phyloP scores from a whole-genome alignment of 2,113 vertebrate species.

The Chaetodon trifascialis region DNA sequence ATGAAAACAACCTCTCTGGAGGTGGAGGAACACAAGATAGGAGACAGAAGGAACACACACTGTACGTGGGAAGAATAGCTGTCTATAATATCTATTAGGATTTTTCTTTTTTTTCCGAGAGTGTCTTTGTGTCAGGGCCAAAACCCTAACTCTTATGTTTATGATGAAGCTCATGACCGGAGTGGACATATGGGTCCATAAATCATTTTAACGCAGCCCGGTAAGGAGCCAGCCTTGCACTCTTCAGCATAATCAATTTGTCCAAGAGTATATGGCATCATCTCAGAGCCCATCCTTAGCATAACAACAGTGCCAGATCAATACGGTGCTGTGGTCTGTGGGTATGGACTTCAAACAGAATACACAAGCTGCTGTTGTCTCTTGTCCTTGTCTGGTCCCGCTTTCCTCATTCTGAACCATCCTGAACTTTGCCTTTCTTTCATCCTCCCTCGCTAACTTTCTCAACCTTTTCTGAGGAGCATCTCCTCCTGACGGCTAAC shows the following conservation, averaged over 20 bases:
- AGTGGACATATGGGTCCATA: slow-evolving; percentile 59
- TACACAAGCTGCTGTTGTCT: slow-evolving; percentile 30
- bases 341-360: slow-evolving; percentile 55
- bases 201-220: slow-evolving; percentile 61
- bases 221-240: slow-evolving; percentile 44
- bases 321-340: slow-evolving; percentile 40
- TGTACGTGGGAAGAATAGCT: slow-evolving; percentile 31
- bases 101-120: neutral
- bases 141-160: slow-evolving; percentile 39
- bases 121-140: slow-evolving; percentile 12
- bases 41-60: slow-evolving; percentile 41
- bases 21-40: slow-evolving; percentile 57
- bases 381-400: slow-evolving; percentile 39
- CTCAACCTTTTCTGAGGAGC: slow-evolving; percentile 1
- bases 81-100: slow-evolving; percentile 26
- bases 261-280: slow-evolving; percentile 44
- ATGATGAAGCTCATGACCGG: slow-evolving; percentile 29
- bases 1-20: slow-evolving; percentile 77
- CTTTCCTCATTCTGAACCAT: slow-evolving; percentile 37
- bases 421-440: slow-evolving; percentile 26
- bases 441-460: slow-evolving; percentile 8
- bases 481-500: slow-evolving; percentile 32
- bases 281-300: slow-evolving; percentile 42
- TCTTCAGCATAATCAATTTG: slow-evolving; percentile 63
- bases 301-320: slow-evolving; percentile 60